phyloP scores from a whole-genome alignment of 2,113 vertebrate species.

The Emberiza fucata region DNA sequence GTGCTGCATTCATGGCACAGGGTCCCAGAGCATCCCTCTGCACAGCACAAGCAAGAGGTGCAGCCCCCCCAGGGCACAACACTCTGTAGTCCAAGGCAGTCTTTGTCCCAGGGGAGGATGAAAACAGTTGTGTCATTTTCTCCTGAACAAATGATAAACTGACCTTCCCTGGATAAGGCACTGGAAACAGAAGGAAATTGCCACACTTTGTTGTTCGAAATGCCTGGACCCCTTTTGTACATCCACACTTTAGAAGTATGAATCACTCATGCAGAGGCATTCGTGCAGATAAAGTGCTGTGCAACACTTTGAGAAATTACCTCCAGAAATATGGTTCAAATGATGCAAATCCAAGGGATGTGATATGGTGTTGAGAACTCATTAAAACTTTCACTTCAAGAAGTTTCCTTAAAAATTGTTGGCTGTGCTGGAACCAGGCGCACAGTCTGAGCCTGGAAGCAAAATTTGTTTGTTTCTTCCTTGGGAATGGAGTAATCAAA shows the following conservation, averaged over 20 bases:
- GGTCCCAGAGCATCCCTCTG: neutral
- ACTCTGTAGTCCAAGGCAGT: neutral
- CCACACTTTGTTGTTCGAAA: neutral
- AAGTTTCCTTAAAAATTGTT: slow-evolving; percentile 24
- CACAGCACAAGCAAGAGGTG: neutral
- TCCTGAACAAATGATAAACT: neutral
- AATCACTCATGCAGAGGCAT: neutral
- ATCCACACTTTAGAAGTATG: neutral
- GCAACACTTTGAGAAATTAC: slow-evolving; percentile 47
- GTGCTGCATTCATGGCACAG: neutral
- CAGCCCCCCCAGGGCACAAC: neutral
- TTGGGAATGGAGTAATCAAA: neutral
- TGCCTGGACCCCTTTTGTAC: neutral
- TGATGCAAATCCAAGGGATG: slow-evolving; percentile 47
- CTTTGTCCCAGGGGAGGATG: neutral
- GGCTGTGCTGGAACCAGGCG: neutral
- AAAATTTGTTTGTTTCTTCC: slow-evolving; percentile 19
- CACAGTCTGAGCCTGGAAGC: neutral
- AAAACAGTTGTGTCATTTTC: neutral
- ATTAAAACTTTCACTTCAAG: neutral
- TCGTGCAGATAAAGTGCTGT: slow-evolving; percentile 9
- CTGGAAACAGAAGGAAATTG: neutral
- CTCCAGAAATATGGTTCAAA: slow-evolving; percentile 47
- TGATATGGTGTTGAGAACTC: neutral
- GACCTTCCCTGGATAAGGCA: neutral